Evolutionary conservation across 2,797 vertebrate species (phyloP), one percentile per base, ranked within the genome.

Genomic region (Acipenser transmontanus): DNA sequence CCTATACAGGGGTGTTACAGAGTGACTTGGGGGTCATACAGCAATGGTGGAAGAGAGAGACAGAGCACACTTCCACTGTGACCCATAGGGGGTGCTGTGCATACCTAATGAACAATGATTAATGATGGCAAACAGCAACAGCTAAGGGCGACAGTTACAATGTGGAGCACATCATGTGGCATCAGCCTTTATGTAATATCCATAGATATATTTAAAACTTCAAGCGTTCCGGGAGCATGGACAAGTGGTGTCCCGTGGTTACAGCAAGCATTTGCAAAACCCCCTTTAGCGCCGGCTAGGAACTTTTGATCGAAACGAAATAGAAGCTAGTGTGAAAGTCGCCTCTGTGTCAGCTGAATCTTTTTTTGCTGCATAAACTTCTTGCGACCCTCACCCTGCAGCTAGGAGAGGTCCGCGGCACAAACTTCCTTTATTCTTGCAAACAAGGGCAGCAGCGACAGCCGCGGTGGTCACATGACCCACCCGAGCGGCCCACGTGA

Each of bases 401-500:
- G 71, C 75, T 81, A 80, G 77, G 72, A 73, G 75, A 68, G 70
- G 76, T 74, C 20, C 64, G 61, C 62, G 70, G 80, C 73, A 83
- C 78, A 82, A 81, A 82, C 63, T 66, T 48, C 47, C 59, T 65
- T 69, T 62, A 50, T 69, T 62, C 59, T 57, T 20, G 14, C 13
- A 8, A 69, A 66, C 68, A 69, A 69, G 62, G 56, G 68, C n/a
- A 14, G 13, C 8, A 57, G 48, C 49, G 47, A 52, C 9, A 48
- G 56, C 48, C 49, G 13, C 48, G 6, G 56, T 11, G 49, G 70
- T 85, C 85, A 87, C 84, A 86, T 85, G 82, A 88, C 79, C 74
- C 51, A 72, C 59, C 17, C 6, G 17, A 10, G 72, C 78, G 77
- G 77, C 73, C 83, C 84, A 78, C 79, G 83, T 89, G 88, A 89